Base-by-base conservation (phyloP, 2,888 invertebrate genomes). In the Arge pagana region DNA sequence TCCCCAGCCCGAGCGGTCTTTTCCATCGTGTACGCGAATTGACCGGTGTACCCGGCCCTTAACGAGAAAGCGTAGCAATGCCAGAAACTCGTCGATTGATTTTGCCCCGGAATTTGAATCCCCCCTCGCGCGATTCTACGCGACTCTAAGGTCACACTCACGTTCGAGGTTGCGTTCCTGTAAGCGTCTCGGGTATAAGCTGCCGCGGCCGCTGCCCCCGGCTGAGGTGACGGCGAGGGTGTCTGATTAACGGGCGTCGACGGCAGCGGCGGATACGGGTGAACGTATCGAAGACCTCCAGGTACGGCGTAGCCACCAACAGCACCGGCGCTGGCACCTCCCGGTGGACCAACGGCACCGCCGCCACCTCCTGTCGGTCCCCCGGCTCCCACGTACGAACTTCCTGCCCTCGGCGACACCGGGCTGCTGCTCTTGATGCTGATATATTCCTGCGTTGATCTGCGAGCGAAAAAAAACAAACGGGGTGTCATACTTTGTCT, bases 221-320 rank as follows among this genome's bases (percentile, higher is more conserved):
- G 70, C 64, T 78, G 77, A 2, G 77, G 70, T 30, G 75, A 71
- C 33, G 72, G 63, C 28, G 79, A 80, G 62, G 78, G 77, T 31
- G 72, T 70, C 63, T 69, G 69, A 62, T 73, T 67, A 61, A 74
- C 66, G 56, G 69, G 66, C 43, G 79, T 79, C 78, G 53, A 71
- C 45, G 71, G 70, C 51, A 63, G 80, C 74, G 70, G 70, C 48
- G 71, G 67, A 55, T 74, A 74, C 52, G 74, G 65, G 63, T 75
- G 75, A 11, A 74, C 74, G 65, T 74, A 74, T 48, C 76, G 70
- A 26, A 76, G 65, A 45, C 70, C 68, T 40, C 68, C 57, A 74
- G 79, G 66, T 79, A 83, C 57, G 72, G 82, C 37, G 81, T 80
- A 57, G 80, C 79, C 52, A 58, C 23, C 37, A 13, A 28, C 43